Conservation (phyloP, 2,888 invertebrate species). For the Brachyptera putata region DNA sequence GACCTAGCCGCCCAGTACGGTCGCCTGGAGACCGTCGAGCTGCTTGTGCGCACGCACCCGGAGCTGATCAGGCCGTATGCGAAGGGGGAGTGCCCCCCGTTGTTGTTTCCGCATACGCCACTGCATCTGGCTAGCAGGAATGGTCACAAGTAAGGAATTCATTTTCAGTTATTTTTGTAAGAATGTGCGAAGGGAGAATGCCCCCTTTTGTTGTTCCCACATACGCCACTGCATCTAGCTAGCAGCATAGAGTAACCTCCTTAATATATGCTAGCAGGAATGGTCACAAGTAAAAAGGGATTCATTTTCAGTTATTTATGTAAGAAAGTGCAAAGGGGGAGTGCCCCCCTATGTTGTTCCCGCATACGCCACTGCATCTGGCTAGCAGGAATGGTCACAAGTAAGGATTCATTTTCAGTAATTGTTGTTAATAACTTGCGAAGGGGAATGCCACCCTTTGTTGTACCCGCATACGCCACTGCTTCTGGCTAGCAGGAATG, state of each 20-base stretch:
- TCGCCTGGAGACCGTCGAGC: constrained; percentile 82
- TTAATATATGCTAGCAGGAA: too few relatives aligned
- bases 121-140: constrained; percentile 91
- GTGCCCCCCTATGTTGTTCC: constrained; percentile 53
- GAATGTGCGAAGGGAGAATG: constrained; percentile 44
- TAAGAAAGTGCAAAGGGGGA: constrained; percentile 46
- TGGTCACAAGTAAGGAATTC: constrained; percentile 82
- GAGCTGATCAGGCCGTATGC: constrained; percentile 68
- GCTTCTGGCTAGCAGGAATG: constrained; percentile 92
- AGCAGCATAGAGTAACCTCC: too few relatives aligned
- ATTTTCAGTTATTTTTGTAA: too few relatives aligned
- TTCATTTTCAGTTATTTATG: too few relatives aligned
- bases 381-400: constrained; percentile 91
- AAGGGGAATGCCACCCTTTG: constrained; percentile 46
- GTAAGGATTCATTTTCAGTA: too few relatives aligned
- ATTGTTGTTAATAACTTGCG: too few relatives aligned
- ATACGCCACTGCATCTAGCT: constrained; percentile 89
- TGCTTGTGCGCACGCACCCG: constrained; percentile 77
- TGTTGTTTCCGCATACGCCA: constrained; percentile 72
- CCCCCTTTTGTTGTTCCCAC: constrained; percentile 57
- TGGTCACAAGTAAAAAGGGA: constrained; percentile 83
- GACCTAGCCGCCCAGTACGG: constrained; percentile 94
- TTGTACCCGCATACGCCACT: constrained; percentile 76
- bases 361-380: constrained; percentile 85
- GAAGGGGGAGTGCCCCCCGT: constrained; percentile 45